Percentiles rank a stretch among this genome's conserved stretches.
Conservation (phyloP, 2,113 vertebrate species). For the Macquaria australasica region DNA sequence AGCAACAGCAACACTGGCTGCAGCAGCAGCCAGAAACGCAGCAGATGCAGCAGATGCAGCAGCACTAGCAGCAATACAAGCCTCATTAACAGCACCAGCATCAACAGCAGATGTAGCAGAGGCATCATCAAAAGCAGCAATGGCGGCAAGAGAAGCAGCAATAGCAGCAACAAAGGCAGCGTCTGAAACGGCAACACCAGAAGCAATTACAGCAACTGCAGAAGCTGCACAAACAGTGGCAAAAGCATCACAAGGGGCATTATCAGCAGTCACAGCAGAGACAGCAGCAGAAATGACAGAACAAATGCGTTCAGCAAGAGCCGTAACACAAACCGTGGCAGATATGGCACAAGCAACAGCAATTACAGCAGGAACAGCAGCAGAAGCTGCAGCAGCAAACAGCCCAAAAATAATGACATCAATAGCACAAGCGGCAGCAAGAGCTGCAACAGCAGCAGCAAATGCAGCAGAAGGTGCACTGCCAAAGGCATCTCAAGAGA, state of each 20-base stretch:
- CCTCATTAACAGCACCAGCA: neutral
- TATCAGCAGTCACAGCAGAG: neutral
- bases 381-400: neutral
- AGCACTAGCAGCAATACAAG: constrained; percentile 3
- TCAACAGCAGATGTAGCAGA: neutral
- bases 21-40: neutral
- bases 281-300: neutral
- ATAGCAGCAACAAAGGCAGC: constrained; percentile 9
- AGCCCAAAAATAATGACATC: neutral
- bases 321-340: neutral
- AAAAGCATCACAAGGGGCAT: neutral
- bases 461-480: neutral
- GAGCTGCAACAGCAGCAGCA: neutral
- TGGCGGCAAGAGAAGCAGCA: constrained; percentile 14
- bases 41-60: constrained; percentile 1
- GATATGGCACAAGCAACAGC: constrained; percentile 8
- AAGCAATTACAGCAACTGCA: neutral
- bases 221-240: neutral
- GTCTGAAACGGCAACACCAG: neutral
- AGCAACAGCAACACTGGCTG: neutral
- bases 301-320: neutral
- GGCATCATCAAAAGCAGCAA: neutral
- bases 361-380: neutral
- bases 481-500: neutral
- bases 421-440: neutral